phyloP scores from a whole-genome alignment of 2,113 vertebrate species.

The Corythaixoides concolor region DNA sequence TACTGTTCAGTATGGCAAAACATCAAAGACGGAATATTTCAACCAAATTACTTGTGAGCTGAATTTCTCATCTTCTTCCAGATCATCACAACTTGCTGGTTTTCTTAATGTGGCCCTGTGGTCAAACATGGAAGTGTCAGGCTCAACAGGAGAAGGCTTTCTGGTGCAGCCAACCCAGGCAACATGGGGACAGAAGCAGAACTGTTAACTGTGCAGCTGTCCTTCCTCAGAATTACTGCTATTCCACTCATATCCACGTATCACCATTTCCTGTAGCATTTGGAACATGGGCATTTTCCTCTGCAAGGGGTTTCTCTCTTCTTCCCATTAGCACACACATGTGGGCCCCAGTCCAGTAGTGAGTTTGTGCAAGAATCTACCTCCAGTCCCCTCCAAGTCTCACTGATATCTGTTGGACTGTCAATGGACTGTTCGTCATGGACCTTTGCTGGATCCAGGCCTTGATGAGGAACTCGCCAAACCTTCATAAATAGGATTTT shows the following conservation, averaged over 20 bases:
- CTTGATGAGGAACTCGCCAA: not conserved
- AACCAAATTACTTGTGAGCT: conserved; percentile 34
- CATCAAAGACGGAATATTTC: conserved; percentile 41
- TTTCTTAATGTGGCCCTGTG: conserved; percentile 33
- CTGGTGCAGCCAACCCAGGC: not conserved
- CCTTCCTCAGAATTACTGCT: not conserved
- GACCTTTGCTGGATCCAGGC: not conserved
- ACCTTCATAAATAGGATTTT: not conserved
- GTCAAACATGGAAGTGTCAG: conserved; percentile 11
- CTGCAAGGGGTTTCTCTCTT: not conserved
- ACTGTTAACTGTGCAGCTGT: not conserved
- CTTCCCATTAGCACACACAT: not conserved
- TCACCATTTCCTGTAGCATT: not conserved
- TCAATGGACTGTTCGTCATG: not conserved
- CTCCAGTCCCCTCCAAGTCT: not conserved
- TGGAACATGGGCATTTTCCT: not conserved
- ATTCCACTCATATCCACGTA: rapidly evolving
- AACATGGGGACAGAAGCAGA: not conserved
- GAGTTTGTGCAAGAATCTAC: not conserved
- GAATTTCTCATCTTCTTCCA: conserved; percentile 64
- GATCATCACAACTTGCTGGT: conserved; percentile 42
- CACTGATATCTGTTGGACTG: rapidly evolving
- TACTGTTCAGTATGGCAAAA: conserved; percentile 34
- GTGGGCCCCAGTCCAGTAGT: rapidly evolving
- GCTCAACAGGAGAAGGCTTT: conserved; percentile 14